These are phyloP conservation scores for Micropterix aruncella DNA, from an alignment of 2,888 invertebrate genomes.

Conservation along the genomic window DNA sequence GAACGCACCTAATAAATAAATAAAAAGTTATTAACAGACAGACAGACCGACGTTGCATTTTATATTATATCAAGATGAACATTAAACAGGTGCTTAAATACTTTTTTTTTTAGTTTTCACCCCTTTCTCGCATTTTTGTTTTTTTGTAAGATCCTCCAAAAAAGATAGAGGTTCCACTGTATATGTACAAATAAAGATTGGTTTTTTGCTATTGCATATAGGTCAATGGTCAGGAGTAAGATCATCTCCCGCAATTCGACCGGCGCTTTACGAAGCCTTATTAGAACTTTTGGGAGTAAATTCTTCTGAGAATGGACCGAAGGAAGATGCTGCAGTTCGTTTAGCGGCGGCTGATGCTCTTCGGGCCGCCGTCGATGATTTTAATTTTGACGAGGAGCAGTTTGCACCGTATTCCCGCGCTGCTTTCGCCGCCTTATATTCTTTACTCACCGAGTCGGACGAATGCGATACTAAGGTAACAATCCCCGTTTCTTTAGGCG, in stretches of 20 bases:
- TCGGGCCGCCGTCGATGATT: constrained; percentile 76
- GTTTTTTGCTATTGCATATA: constrained; percentile 13
- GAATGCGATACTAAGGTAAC: constrained; percentile 92
- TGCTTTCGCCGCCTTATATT: constrained; percentile 66
- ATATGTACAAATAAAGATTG: too few species aligned
- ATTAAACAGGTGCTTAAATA: too few species aligned
- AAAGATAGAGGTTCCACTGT: too few species aligned
- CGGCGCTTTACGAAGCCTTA: constrained; percentile 66
- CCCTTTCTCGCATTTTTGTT: too few species aligned
- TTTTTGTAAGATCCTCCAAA: too few species aligned
- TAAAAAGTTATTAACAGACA: too few species aligned
- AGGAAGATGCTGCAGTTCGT: constrained; percentile 81
- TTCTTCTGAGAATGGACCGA: constrained; percentile 22
- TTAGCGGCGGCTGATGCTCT: constrained; percentile 77
- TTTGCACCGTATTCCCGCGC: constrained; percentile 74
- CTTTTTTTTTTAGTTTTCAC: too few species aligned
- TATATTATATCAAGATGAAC: too few species aligned
- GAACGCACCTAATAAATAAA: too few species aligned
- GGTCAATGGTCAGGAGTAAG: constrained; percentile 70
- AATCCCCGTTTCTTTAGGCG: too few species aligned
- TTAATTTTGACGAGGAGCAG: constrained; percentile 78
- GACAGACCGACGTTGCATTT: too few species aligned
- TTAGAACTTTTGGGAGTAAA: constrained; percentile 47
- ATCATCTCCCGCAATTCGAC: constrained; percentile 62
- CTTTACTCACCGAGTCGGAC: constrained; percentile 69